Evolutionary conservation across 2,888 invertebrate genomes (phyloP).

Genomic region (Brachypalpus laphriformis): DNA sequence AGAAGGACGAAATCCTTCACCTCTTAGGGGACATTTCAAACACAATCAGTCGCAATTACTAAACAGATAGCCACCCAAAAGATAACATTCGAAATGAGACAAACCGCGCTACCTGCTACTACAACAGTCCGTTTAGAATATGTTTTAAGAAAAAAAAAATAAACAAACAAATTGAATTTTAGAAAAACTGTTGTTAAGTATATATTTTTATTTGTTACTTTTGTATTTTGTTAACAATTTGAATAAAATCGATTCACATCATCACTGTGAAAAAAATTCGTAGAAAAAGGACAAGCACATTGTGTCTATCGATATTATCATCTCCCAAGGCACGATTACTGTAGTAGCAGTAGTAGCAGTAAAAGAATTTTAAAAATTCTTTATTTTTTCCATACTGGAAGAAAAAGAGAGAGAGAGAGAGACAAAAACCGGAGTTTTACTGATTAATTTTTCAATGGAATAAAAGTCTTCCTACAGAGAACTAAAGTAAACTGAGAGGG

Average conservation of each 20-base stretch:
- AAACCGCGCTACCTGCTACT: conserved; percentile 46
- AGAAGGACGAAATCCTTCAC: no score
- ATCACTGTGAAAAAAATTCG: conserved; percentile 35
- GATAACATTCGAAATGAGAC: neutral
- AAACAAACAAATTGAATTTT: conserved; percentile 24
- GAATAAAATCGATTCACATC: conserved; percentile 45
- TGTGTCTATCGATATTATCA: conserved; percentile 35
- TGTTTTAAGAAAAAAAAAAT: neutral
- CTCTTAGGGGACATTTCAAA: no score
- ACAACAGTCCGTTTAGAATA: conserved; percentile 32
- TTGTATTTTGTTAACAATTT: conserved; percentile 51
- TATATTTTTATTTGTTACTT: conserved; percentile 57
- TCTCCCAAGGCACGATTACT: conserved; percentile 72
- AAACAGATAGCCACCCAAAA: no score
- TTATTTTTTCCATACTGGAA: conserved; percentile 81
- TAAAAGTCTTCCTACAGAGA: conserved; percentile 42
- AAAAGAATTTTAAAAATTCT: conserved; percentile 64
- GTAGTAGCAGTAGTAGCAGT: conserved; percentile 70
- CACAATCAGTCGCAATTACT: no score
- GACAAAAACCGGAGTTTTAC: conserved; percentile 51
- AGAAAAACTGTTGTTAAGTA: conserved; percentile 26
- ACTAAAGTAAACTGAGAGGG: conserved; percentile 36
- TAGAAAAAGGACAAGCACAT: conserved; percentile 27
- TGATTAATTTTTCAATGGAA: conserved; percentile 35
- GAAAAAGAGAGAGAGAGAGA: conserved; percentile 79